These are phyloP conservation scores for Vandiemenella viatica DNA, from an alignment of 2,888 invertebrate genomes.

Conservation along the genomic window DNA sequence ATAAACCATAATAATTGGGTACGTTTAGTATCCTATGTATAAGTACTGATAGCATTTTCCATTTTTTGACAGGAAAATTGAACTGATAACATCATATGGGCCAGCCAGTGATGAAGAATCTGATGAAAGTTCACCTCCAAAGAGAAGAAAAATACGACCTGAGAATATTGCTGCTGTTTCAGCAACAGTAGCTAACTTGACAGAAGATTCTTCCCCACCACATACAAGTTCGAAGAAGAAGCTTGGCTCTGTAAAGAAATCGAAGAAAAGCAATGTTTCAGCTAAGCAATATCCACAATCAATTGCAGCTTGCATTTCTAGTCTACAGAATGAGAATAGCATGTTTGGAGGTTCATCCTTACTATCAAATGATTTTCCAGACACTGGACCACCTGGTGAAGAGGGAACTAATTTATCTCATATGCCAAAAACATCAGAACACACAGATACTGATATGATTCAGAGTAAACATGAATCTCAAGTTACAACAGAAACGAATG, in stretches of 20 bases:
- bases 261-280: too few species aligned
- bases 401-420: background rate
- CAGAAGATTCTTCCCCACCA: slow-evolving; percentile 4
- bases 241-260: too few species aligned
- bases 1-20: too few species aligned
- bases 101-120: slow-evolving; percentile 37
- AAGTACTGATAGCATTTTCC: too few species aligned
- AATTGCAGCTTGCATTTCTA: background rate
- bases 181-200: slow-evolving; percentile 2
- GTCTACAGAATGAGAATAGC: background rate
- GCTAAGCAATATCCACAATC: background rate
- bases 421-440: slow-evolving; percentile 4
- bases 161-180: background rate
- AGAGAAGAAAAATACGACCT: slow-evolving; percentile 2
- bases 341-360: slow-evolving; percentile 8
- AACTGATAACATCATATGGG: slow-evolving; percentile 40
- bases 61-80: too few species aligned
- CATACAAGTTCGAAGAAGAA: too few species aligned
- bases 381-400: slow-evolving; percentile 14
- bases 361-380: slow-evolving; percentile 7
- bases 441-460: background rate
- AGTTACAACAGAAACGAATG: too few species aligned
- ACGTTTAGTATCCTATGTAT: too few species aligned
- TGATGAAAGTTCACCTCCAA: slow-evolving; percentile 23
- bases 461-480: background rate